Percentiles rank a stretch among this genome's conserved stretches.
Evolutionary conservation across 2,113 vertebrate genomes (phyloP).

Genomic region (Lycaon pictus): DNA sequence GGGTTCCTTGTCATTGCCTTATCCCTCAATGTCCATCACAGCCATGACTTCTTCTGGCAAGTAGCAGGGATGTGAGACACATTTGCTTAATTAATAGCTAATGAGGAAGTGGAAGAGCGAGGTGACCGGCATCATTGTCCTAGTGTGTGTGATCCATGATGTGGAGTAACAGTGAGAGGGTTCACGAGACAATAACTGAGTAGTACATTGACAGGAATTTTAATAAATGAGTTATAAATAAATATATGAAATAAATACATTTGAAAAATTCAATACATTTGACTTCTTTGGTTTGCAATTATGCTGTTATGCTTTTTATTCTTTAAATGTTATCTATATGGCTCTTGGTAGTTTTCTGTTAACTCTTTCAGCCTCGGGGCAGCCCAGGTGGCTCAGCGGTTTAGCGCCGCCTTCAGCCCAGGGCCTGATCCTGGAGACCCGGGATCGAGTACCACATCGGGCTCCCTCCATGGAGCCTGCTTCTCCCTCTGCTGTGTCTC

Average conservation of each 20-base stretch:
- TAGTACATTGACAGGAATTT: fast-evolving
- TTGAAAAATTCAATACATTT: not conserved
- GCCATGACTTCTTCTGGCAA: fast-evolving
- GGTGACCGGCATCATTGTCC: fast-evolving
- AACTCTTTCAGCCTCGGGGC: conserved; percentile 78
- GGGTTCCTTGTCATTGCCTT: too few species aligned
- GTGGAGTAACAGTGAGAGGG: fast-evolving
- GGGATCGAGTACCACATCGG: too few species aligned
- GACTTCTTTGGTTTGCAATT: not conserved
- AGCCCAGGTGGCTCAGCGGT: too few species aligned
- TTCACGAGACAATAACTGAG: too few species aligned
- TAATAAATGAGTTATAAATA: too few species aligned
- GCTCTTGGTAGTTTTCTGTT: not conserved
- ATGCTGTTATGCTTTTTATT: not conserved
- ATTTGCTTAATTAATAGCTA: too few species aligned
- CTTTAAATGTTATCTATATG: not conserved
- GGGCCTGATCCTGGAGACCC: too few species aligned
- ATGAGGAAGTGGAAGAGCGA: fast-evolving
- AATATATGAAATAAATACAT: not conserved
- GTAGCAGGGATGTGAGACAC: fast-evolving
- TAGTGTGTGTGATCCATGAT: fast-evolving
- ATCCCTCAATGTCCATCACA: too few species aligned
- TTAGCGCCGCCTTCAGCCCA: too few species aligned
- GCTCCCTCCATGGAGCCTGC: too few species aligned
- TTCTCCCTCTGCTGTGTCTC: too few species aligned